A percentile compares a stretch with the other conserved stretches of the same genome.
Conservation (phyloP, 2,888 invertebrate species). For the Liopterus haemorrhoidalis region DNA sequence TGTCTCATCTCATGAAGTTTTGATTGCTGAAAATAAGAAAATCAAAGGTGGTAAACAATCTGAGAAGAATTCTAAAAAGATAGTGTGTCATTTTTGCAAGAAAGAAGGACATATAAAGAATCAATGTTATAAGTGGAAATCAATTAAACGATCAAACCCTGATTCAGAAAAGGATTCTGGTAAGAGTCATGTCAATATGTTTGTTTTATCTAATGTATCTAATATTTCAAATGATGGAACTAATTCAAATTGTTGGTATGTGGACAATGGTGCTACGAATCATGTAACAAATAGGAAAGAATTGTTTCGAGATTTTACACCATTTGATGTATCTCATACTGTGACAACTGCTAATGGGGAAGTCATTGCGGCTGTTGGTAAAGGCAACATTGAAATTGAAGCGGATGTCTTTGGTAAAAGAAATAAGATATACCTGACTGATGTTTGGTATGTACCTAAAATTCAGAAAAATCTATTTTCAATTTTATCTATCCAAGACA, state of each 20-base stretch:
- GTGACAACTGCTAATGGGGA: slow-evolving; percentile 12
- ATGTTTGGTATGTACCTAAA: slow-evolving; percentile 16
- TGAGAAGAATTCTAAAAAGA: not conserved
- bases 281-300: slow-evolving; percentile 10
- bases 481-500: slow-evolving; percentile 12
- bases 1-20: slow-evolving; percentile 1
- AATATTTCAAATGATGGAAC: slow-evolving; percentile 4
- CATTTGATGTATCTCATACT: slow-evolving; percentile 7
- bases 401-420: slow-evolving; percentile 3
- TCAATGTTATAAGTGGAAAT: slow-evolving; percentile 18
- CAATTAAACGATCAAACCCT: too few species aligned
- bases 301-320: slow-evolving; percentile 8
- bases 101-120: slow-evolving; percentile 11
- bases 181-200: too few species aligned
- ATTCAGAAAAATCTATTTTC: slow-evolving; percentile 17
- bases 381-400: slow-evolving; percentile 5
- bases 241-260: slow-evolving; percentile 13
- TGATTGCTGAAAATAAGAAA: too few species aligned
- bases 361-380: slow-evolving; percentile 2
- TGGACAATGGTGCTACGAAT: slow-evolving; percentile 19
- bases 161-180: too few species aligned
- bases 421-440: not conserved
- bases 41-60: too few species aligned
- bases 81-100: slow-evolving; percentile 19
- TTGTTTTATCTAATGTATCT: too few species aligned